Evolutionary conservation across 1,140 invertebrate genomes (phyloP), one percentile per base, ranked within the genome.

Genomic region (Brachionus sp.): DNA sequence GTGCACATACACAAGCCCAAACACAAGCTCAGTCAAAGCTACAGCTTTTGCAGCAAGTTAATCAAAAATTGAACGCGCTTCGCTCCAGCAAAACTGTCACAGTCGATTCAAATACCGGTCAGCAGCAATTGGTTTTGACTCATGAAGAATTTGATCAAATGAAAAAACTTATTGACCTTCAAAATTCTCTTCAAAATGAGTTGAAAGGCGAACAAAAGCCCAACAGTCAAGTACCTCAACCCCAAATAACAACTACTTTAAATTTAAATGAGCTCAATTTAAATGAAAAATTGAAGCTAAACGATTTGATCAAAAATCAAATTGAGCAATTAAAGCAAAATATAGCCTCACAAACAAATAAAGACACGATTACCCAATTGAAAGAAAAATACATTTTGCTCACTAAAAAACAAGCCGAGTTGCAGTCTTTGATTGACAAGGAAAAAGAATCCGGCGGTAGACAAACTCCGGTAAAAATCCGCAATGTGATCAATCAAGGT

Each of bases 291-390:
- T n/a, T 62, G 3, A 80, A 80, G 35, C 50, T 80, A 12, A 80
- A 80, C 29, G 77, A 80, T n/a, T 1, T 80, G 23, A 57, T 80
- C 9, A 80, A 62, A n/a, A 80, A 80, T 39, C 77, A 80, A 80
- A 62, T 80, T 0, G 77, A 80, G 23, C 77, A 80, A 66, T 1
- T 75, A 2, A 75, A 75, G 19, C 39, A 75, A 75, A 75, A 44
- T 25, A 19, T 80, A n/a, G 9, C 12, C 3, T 19, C 19, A 13
- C 46, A 80, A 16, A 23, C 9, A 10, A 62, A 57, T 35, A 80
- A 57, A 12, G 75, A 70, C 29, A 5, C 13, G 35, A 0, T 70
- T n/a, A 5, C 39, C 1, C 39, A 44, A 39, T 6, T 46, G 7
- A 75, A 75, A 9, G 77, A 80, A 13, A 57, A 66, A n/a, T 66